Evolutionary conservation across 2,113 vertebrate genomes (phyloP).

Genomic region (Sinocyclocheilus maitianheensis): DNA sequence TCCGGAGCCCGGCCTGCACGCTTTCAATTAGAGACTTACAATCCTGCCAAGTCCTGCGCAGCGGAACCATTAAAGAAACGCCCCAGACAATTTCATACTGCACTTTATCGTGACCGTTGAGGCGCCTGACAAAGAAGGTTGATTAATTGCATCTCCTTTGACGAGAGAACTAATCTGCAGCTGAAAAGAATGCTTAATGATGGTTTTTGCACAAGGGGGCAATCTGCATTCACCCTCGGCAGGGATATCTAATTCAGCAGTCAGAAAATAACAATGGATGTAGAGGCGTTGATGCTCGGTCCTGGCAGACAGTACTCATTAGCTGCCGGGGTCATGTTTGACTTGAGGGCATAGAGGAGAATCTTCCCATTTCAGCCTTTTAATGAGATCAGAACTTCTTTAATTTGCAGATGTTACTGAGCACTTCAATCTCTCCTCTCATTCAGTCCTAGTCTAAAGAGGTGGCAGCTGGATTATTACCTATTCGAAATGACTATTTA

Average conservation of each 20-base stretch:
- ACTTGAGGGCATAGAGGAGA: conserved; percentile 19
- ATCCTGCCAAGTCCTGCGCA: conserved; percentile 14
- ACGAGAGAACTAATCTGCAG: conserved; percentile 48
- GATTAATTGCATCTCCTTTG: conserved; percentile 58
- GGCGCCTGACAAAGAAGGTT: conserved; percentile 47
- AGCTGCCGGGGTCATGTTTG: conserved; percentile 34
- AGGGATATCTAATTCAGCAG: conserved; percentile 47
- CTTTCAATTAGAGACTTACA: conserved; percentile 38
- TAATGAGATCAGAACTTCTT: conserved; percentile 38
- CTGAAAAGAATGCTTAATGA: conserved; percentile 54
- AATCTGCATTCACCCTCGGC: conserved; percentile 52
- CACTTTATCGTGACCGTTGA: conserved; percentile 45
- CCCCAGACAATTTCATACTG: conserved; percentile 27
- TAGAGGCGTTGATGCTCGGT: not conserved
- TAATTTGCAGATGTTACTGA: conserved; percentile 22
- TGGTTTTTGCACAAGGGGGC: conserved; percentile 39
- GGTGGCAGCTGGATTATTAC: not conserved
- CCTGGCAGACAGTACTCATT: conserved; percentile 45
- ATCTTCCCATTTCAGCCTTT: conserved; percentile 24
- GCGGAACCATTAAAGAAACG: conserved; percentile 29
- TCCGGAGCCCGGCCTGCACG: conserved; percentile 19
- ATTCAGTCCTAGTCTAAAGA: not conserved
- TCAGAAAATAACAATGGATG: conserved; percentile 52
- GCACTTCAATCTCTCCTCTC: not conserved
- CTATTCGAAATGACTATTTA: not conserved